Base-by-base conservation (phyloP, 2,797 vertebrate genomes). In the Sibirionetta formosa region DNA sequence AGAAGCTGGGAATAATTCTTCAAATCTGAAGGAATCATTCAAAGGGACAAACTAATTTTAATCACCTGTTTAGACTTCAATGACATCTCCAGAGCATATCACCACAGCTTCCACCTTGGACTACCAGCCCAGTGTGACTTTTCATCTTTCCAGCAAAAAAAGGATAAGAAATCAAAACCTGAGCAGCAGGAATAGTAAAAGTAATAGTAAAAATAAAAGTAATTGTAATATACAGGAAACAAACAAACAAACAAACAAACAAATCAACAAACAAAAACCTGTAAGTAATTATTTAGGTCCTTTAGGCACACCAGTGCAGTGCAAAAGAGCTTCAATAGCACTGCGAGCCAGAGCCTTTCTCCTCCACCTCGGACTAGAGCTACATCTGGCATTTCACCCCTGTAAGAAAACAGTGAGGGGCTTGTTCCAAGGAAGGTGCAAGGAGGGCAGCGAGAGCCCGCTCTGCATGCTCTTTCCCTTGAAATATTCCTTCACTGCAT, bases 321-420 rank as follows among this genome's bases (percentile, higher is more conserved):
- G 82, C 50, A 81, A 82, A 91, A 54, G 65, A 56, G 40, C 29
- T 85, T 57, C 82, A 79, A n/a, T 1, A 27, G 44, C 60, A 60
- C 54, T 82, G 40, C n/a, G 86, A 94, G 78, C 44, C 2, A 0
- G 42, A 90, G 73, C 63, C 70, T 92, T 96, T 88, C 89, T 91
- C 93, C 93, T 95, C 42, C 87, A 91, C 80, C 94, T 96, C 58
- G 0, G 58, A n/a, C 79, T 69, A 68, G n/a, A 94, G 87, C 87
- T 96, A 58, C 96, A 96, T 97, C 91, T 97, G 95, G 94, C 96
- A 95, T 82, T 94, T 93, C 93, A 92, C 87, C 88, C 81, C 84
- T 0, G 4, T 1, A 94, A 31, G 90, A 53, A 96, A 97, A 97
- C 95, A 97, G 93, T 94, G 94, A 95, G 77, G 89, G 91, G 71